Evolutionary conservation across 1,140 invertebrate genomes (phyloP).

Genomic region (Lordiphosa collinella): DNA sequence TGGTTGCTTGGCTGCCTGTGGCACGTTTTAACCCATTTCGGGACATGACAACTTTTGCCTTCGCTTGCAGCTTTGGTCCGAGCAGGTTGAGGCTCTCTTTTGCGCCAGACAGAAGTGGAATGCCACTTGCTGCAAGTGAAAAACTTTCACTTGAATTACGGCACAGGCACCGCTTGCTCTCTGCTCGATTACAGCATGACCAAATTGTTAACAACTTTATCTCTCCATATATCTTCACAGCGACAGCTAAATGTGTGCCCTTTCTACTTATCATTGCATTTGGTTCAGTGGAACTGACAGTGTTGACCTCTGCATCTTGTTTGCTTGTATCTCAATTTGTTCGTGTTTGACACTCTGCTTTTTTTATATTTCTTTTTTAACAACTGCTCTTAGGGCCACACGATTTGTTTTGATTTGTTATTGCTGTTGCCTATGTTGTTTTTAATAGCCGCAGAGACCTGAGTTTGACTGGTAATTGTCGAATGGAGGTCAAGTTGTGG

Average conservation of each 20-base stretch:
- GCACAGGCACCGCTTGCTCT: slow-evolving; percentile 25
- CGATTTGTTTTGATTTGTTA: slow-evolving; percentile 57
- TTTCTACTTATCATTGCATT: slow-evolving; percentile 22
- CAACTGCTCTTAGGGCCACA: slow-evolving; percentile 33
- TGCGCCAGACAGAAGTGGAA: slow-evolving; percentile 16
- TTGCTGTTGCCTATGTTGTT: slow-evolving; percentile 8
- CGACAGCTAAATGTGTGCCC: slow-evolving; percentile 51
- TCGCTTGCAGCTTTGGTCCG: slow-evolving; percentile 41
- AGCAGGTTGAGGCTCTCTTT: slow-evolving; percentile 37
- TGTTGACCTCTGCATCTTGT: slow-evolving; percentile 56
- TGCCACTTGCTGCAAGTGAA: slow-evolving; percentile 60
- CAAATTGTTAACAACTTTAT: slow-evolving; percentile 21
- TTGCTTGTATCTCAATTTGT: slow-evolving; percentile 67
- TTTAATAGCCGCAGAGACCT: slow-evolving; percentile 22
- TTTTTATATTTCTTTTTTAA: slow-evolving; percentile 18
- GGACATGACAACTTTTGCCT: slow-evolving; percentile 72
- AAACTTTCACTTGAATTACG: slow-evolving; percentile 71
- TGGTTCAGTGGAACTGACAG: slow-evolving; percentile 36
- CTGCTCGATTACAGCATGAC: slow-evolving; percentile 21
- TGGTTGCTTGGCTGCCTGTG: slow-evolving; percentile 25
- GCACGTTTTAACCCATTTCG: slow-evolving; percentile 72
- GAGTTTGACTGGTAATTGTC: slow-evolving; percentile 47
- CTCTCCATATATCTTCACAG: slow-evolving; percentile 10
- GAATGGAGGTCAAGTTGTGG: slow-evolving; percentile 71
- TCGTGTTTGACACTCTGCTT: slow-evolving; percentile 54